A percentile compares a stretch with the other conserved stretches of the same genome.
Evolutionary conservation across 2,888 invertebrate genomes (phyloP).

Genomic region (Drosophila tripunctata): DNA sequence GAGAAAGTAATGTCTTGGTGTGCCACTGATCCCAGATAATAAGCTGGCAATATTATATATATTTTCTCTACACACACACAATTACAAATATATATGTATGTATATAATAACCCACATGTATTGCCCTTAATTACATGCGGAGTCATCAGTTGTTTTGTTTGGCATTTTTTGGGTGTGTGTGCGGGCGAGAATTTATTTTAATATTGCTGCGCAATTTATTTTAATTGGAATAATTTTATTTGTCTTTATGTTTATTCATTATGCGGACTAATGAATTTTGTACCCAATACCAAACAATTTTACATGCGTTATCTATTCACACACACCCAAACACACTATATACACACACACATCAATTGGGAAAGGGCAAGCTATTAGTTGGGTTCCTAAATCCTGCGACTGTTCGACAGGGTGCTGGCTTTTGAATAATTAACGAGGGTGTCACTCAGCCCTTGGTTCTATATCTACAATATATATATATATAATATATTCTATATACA

Average conservation of each 20-base stretch:
- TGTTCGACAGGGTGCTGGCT: conserved; percentile 66
- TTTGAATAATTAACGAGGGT: conserved; percentile 78
- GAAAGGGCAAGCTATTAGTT: conserved; percentile 54
- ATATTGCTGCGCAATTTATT: conserved; percentile 81
- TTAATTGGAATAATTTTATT: conserved; percentile 82
- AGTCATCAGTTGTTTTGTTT: conserved; percentile 43
- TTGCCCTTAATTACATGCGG: conserved; percentile 66
- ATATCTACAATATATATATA: not conserved
- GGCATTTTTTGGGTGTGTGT: not conserved
- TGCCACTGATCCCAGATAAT: conserved; percentile 29
- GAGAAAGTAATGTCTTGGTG: conserved; percentile 17
- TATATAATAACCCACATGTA: conserved; percentile 28
- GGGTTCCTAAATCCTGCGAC: conserved; percentile 57
- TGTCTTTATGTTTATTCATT: conserved; percentile 81
- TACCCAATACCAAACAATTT: conserved; percentile 63
- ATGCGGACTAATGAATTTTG: conserved; percentile 80
- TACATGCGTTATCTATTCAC: conserved; percentile 63
- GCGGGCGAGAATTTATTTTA: conserved; percentile 68
- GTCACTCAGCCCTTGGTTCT: conserved; percentile 62
- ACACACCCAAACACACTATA: conserved; percentile 16
- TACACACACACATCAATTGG: conserved; percentile 13
- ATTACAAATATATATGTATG: conserved; percentile 4
- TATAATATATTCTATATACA: conserved; percentile 13
- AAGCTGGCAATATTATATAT: conserved; percentile 25
- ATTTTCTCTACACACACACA: conserved; percentile 16